These are phyloP conservation scores for Cataglyphis albicans DNA, from an alignment of 2,888 invertebrate species.

Conservation along the genomic window DNA sequence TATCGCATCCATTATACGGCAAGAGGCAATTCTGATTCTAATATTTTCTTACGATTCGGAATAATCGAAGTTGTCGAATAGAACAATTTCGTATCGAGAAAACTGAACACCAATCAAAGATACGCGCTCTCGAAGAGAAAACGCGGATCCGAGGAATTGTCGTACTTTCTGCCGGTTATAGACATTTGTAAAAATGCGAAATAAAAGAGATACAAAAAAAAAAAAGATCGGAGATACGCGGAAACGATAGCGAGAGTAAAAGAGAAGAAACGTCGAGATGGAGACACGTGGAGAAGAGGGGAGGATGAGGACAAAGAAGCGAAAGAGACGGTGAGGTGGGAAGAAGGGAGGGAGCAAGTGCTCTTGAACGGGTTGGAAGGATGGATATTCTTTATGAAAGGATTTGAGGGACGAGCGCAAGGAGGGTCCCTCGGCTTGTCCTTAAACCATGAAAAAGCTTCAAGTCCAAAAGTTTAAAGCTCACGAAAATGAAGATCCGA, in stretches of 20 bases:
- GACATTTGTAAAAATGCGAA: slow-evolving; percentile 10
- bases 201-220: slow-evolving; percentile 5
- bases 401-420: slow-evolving; percentile 76
- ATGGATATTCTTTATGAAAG: slow-evolving; percentile 80
- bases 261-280: slow-evolving; percentile 7
- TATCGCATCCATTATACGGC: background rate
- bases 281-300: background rate
- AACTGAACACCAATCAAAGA: slow-evolving; percentile 19
- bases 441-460: slow-evolving; percentile 81
- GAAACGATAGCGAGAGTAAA: slow-evolving; percentile 23
- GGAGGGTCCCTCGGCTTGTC: slow-evolving; percentile 80
- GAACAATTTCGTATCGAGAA: slow-evolving; percentile 17
- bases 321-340: slow-evolving; percentile 16
- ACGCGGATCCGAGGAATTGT: slow-evolving; percentile 32
- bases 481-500: slow-evolving; percentile 80
- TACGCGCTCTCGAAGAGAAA: slow-evolving; percentile 29
- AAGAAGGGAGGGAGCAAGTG: slow-evolving; percentile 29
- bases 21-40: too few species aligned
- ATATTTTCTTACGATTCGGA: background rate
- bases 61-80: background rate
- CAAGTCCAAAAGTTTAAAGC: slow-evolving; percentile 79
- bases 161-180: slow-evolving; percentile 15
- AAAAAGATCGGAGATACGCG: slow-evolving; percentile 24
- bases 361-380: slow-evolving; percentile 55
- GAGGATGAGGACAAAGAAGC: slow-evolving; percentile 32